phyloP scores from a whole-genome alignment of 2,113 vertebrate genomes.

The Equus przewalskii region DNA sequence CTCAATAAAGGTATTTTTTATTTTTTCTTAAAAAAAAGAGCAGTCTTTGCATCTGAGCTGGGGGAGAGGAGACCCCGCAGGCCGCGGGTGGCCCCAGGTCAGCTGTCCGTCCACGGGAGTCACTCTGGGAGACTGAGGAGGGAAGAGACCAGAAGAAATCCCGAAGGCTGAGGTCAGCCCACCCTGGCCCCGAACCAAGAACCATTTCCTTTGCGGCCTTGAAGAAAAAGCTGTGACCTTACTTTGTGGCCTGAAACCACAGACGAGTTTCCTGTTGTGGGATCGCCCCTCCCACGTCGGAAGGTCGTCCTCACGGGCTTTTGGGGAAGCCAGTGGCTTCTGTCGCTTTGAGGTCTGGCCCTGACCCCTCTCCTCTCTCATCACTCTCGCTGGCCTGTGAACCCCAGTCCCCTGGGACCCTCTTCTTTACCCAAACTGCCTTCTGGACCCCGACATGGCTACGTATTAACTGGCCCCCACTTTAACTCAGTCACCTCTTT shows the following conservation, averaged over 20 bases:
- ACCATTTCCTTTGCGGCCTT: neutral
- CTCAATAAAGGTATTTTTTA: neutral
- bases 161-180: neutral
- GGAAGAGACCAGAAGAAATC: neutral
- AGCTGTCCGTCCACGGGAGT: neutral
- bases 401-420: neutral
- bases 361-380: no score
- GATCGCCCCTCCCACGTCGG: no score
- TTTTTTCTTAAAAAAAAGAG: neutral
- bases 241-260: neutral
- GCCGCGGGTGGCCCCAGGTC: neutral
- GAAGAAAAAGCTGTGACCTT: neutral
- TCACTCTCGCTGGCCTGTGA: fast-evolving
- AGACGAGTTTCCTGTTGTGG: neutral
- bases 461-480: neutral
- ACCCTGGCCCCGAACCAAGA: neutral
- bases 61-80: neutral
- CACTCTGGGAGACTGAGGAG: neutral
- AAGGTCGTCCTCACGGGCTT: neutral
- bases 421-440: neutral
- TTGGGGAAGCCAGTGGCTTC: neutral
- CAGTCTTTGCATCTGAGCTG: neutral
- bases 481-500: neutral
- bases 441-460: neutral
- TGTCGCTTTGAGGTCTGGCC: neutral